Conservation (phyloP, 2,888 invertebrate genomes). For the Machimus rusticus region DNA sequence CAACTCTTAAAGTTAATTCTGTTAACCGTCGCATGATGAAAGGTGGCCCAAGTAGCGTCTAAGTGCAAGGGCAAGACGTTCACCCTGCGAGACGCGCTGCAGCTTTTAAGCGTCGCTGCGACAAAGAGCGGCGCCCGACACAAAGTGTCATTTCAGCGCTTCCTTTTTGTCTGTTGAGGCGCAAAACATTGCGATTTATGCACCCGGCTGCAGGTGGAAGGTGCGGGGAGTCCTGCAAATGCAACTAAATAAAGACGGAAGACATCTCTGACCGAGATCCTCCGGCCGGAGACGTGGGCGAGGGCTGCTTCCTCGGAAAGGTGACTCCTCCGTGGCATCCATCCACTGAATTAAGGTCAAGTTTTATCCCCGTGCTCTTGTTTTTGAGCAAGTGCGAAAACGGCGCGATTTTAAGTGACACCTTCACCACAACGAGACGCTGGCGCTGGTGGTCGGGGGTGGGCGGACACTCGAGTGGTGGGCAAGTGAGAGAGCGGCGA, state of each 20-base stretch:
- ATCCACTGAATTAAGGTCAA: slow-evolving; percentile 34
- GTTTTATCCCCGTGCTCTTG: slow-evolving; percentile 17
- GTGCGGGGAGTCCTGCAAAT: neutral
- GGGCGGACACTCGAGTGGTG: neutral
- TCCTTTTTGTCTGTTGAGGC: neutral
- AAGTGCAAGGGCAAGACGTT: neutral
- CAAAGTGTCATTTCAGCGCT: neutral
- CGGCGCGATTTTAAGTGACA: neutral
- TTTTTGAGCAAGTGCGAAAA: slow-evolving; percentile 2
- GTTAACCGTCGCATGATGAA: slow-evolving; percentile 9
- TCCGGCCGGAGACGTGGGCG: neutral
- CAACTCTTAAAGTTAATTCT: slow-evolving; percentile 8
- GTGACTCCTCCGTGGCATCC: neutral
- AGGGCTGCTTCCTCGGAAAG: neutral
- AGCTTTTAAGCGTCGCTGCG: neutral
- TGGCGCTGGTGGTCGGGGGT: neutral
- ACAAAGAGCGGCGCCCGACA: neutral
- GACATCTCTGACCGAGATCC: slow-evolving; percentile 29
- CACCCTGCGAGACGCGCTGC: neutral
- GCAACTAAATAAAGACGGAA: neutral
- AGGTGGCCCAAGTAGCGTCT: neutral
- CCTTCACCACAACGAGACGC: neutral
- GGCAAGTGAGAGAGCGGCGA: neutral
- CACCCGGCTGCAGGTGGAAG: neutral
- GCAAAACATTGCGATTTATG: slow-evolving; percentile 4